Conservation (phyloP, 2,113 vertebrate species). For the Hyperoodon ampullatus region DNA sequence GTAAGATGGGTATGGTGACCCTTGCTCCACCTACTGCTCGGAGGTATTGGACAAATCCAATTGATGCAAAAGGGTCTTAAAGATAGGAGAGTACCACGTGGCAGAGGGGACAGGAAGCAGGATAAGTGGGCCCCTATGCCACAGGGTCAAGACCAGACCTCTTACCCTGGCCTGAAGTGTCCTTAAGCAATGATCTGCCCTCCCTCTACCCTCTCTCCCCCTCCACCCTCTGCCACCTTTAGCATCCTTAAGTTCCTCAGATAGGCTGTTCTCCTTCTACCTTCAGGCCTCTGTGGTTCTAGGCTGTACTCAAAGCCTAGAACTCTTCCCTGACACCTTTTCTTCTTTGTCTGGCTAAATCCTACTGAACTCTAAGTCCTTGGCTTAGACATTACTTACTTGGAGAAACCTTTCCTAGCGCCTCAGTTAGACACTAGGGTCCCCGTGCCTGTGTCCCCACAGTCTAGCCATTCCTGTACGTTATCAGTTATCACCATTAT, state of each 20-base stretch:
- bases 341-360: not conserved
- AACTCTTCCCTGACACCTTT: not conserved
- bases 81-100: conserved; percentile 20
- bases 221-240: not conserved
- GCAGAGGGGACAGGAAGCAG: not conserved
- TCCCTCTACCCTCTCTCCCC: not conserved
- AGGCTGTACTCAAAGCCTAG: not conserved
- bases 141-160: not conserved
- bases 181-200: not conserved
- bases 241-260: not conserved
- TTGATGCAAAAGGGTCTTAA: conserved; percentile 48
- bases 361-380: not conserved
- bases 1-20: not conserved
- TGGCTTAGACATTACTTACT: not conserved
- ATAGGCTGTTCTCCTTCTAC: not conserved
- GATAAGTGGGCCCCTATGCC: not conserved
- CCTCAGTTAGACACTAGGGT: not conserved
- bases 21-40: not conserved
- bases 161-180: not conserved
- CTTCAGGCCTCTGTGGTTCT: conserved; percentile 65
- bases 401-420: not conserved
- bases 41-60: not conserved
- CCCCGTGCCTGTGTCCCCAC: not conserved
- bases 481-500: not conserved
- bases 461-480: not conserved